These are phyloP conservation scores for Camponotus fellah DNA, from an alignment of 2,888 invertebrate genomes.

Conservation along the genomic window DNA sequence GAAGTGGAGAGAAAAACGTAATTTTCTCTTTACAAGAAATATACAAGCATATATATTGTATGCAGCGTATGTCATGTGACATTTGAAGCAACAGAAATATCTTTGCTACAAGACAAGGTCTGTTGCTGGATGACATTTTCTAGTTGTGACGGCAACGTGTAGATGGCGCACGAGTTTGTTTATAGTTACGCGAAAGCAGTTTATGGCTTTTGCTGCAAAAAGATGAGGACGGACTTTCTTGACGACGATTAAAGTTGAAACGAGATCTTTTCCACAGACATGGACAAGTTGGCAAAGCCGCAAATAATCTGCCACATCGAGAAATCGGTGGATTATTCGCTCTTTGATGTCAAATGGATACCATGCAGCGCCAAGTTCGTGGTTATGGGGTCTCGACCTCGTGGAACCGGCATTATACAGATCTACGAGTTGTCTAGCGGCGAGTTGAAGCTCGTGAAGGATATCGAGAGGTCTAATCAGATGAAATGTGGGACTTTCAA, in stretches of 20 bases:
- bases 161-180: constrained; percentile 71
- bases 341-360: constrained; percentile 98
- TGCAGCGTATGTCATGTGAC: too few relatives aligned
- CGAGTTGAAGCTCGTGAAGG: constrained; percentile 90
- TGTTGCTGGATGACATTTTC: neutral
- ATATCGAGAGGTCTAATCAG: constrained; percentile 93
- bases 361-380: constrained; percentile 98
- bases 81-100: too few relatives aligned
- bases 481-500: constrained; percentile 98
- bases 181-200: constrained; percentile 60
- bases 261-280: constrained; percentile 61
- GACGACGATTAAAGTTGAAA: neutral
- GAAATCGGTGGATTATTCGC: constrained; percentile 93
- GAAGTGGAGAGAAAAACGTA: too few relatives aligned
- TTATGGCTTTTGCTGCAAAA: neutral
- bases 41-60: too few relatives aligned
- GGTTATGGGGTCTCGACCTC: constrained; percentile 94
- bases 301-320: constrained; percentile 96
- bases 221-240: neutral
- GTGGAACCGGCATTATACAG: constrained; percentile 95
- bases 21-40: too few relatives aligned
- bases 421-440: constrained; percentile 92
- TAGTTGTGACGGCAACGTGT: neutral
- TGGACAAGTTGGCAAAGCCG: constrained; percentile 91
- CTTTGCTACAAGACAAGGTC: too few relatives aligned